Evolutionary conservation across 2,888 invertebrate genomes (phyloP).

Genomic region (Alcis repandata): DNA sequence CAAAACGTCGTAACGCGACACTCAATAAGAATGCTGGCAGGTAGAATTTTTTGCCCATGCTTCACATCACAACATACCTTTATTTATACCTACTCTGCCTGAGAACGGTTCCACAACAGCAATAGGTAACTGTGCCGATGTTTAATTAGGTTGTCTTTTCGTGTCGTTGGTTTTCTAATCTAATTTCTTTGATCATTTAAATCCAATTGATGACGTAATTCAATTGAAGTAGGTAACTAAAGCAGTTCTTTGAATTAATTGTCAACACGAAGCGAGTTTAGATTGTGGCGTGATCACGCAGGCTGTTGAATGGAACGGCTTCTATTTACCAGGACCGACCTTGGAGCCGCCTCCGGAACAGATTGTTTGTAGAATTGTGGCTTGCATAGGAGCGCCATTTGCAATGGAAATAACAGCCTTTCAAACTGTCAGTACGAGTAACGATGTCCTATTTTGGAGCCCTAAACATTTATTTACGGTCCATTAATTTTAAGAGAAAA

Average conservation of each 20-base stretch:
- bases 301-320: conserved; percentile 64
- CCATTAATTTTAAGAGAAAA: background rate
- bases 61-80: conserved; percentile 57
- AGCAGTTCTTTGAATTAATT: conserved; percentile 61
- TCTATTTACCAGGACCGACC: conserved; percentile 74
- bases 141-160: conserved; percentile 51
- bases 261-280: conserved; percentile 57
- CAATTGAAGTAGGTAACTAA: conserved; percentile 38
- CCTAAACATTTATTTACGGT: background rate
- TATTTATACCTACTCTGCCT: conserved; percentile 60
- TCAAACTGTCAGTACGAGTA: conserved; percentile 22
- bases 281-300: conserved; percentile 60
- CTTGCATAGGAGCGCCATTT: conserved; percentile 65
- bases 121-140: conserved; percentile 45
- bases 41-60: conserved; percentile 68
- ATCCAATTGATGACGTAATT: conserved; percentile 55
- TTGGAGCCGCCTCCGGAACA: conserved; percentile 73
- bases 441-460: conserved; percentile 9
- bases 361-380: conserved; percentile 66
- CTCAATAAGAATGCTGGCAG: conserved; percentile 59
- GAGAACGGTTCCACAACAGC: conserved; percentile 60
- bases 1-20: conserved; percentile 37
- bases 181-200: conserved; percentile 42
- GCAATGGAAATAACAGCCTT: conserved; percentile 44
- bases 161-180: conserved; percentile 44